Conservation (phyloP, 2,888 invertebrate genomes). For the Notodonta dromedarius region DNA sequence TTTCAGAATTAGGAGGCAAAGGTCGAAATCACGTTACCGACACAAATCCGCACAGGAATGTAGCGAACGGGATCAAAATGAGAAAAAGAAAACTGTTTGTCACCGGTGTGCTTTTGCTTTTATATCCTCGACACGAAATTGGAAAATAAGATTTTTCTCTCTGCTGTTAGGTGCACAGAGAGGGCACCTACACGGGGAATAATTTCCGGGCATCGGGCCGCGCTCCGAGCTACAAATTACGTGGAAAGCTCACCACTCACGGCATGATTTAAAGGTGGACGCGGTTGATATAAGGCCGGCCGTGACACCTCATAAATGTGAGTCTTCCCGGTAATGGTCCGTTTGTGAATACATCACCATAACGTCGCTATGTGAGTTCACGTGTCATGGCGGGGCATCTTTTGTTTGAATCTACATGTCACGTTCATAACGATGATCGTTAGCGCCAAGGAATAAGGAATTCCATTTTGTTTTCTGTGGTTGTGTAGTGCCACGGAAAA, state of each 20-base stretch:
- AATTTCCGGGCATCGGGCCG: slow-evolving; percentile 64
- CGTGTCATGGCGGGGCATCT: background rate
- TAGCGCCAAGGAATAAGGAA: background rate
- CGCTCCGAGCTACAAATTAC: slow-evolving; percentile 48
- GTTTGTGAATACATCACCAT: slow-evolving; percentile 14
- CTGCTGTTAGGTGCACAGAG: slow-evolving; percentile 32
- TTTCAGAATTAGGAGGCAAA: background rate
- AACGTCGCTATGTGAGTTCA: slow-evolving; percentile 1
- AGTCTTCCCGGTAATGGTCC: slow-evolving; percentile 36
- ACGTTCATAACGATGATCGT: background rate
- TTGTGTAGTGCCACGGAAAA: background rate
- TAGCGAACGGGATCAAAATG: background rate
- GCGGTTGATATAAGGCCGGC: slow-evolving; percentile 24
- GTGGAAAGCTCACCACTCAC: slow-evolving; percentile 45
- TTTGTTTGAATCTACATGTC: background rate
- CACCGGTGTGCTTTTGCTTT: slow-evolving; percentile 13
- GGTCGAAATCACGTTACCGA: background rate
- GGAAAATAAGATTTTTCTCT: slow-evolving; percentile 33
- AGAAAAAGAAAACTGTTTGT: slow-evolving; percentile 11
- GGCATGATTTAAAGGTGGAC: slow-evolving; percentile 27
- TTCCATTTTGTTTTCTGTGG: background rate
- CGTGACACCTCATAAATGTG: slow-evolving; percentile 41
- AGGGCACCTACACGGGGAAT: slow-evolving; percentile 52
- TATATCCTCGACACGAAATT: slow-evolving; percentile 24
- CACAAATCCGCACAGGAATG: background rate